A percentile compares a stretch with the other conserved stretches of the same genome.
Evolutionary conservation across 2,888 invertebrate species (phyloP).

Genomic region (Arctia plantaginis): DNA sequence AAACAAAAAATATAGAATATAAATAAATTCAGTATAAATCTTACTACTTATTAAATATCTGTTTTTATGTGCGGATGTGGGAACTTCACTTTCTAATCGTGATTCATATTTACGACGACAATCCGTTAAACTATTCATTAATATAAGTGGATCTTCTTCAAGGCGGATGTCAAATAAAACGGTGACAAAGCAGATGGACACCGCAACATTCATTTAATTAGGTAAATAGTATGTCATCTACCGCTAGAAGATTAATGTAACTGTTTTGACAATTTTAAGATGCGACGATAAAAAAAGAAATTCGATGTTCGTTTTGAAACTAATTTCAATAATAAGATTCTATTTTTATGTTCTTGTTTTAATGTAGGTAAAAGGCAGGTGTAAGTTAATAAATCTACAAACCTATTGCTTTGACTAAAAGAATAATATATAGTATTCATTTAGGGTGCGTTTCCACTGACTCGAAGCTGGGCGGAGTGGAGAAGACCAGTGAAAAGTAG

Average conservation of each 20-base stretch:
- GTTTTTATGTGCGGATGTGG: slow-evolving; percentile 7
- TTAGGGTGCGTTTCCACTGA: too few relatives aligned
- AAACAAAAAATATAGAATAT: background rate
- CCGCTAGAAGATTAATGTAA: slow-evolving; percentile 10
- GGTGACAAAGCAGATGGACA: slow-evolving; percentile 6
- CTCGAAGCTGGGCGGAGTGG: too few relatives aligned
- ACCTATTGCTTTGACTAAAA: background rate
- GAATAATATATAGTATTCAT: too few relatives aligned
- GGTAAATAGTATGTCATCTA: slow-evolving; percentile 6
- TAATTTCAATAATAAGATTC: background rate
- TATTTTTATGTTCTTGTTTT: background rate
- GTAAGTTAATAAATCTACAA: background rate
- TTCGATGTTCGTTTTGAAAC: background rate
- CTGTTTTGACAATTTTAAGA: slow-evolving; percentile 11
- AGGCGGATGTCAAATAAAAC: slow-evolving; percentile 17
- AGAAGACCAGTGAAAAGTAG: too few relatives aligned
- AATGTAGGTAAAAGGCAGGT: background rate
- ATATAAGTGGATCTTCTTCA: slow-evolving; percentile 22
- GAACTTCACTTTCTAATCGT: slow-evolving; percentile 24
- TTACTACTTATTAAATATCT: slow-evolving; percentile 8
- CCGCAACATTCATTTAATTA: background rate
- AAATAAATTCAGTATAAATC: slow-evolving; percentile 6
- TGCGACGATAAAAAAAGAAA: background rate
- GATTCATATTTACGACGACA: slow-evolving; percentile 19
- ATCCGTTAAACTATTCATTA: slow-evolving; percentile 12